Percentiles rank a stretch among this genome's conserved stretches.
Evolutionary conservation across 2,888 invertebrate genomes (phyloP).

Genomic region (Synergus japonicus): DNA sequence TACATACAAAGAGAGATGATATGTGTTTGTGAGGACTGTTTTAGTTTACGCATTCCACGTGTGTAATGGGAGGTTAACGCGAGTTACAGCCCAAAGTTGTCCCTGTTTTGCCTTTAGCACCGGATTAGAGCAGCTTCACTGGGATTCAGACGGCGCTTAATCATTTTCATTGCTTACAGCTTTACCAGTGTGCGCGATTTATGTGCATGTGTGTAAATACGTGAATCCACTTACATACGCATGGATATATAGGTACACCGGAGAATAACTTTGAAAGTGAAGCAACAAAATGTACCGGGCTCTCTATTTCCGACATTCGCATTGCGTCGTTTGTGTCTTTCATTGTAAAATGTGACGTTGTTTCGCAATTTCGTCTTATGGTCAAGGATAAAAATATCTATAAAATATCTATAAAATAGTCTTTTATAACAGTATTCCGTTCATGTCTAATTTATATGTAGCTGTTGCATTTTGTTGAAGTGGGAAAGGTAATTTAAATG

Average conservation of each 20-base stretch:
- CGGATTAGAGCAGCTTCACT: conserved; percentile 73
- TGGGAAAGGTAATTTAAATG: no score
- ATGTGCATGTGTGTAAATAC: conserved; percentile 21
- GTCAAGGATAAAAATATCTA: not conserved
- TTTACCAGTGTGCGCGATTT: conserved; percentile 1
- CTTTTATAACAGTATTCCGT: no score
- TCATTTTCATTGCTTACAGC: conserved; percentile 71
- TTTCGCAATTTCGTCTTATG: conserved; percentile 5
- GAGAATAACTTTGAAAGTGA: conserved; percentile 45
- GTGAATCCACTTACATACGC: conserved; percentile 47
- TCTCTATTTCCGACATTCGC: conserved; percentile 56
- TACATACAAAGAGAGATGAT: not conserved
- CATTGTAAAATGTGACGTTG: conserved; percentile 49
- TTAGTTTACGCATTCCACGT: conserved; percentile 53
- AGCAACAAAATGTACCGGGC: conserved; percentile 54
- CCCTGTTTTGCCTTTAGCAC: conserved; percentile 72
- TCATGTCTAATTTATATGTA: no score
- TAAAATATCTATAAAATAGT: no score
- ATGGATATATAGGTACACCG: conserved; percentile 42
- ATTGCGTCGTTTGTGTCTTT: conserved; percentile 55
- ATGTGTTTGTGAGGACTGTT: conserved; percentile 21
- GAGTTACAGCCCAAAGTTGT: conserved; percentile 65
- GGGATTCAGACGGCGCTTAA: conserved; percentile 72
- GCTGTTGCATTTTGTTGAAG: no score
- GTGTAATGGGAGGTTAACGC: conserved; percentile 64